These are phyloP conservation scores for Sapayoa aenigma DNA, from an alignment of 2,113 vertebrate species.

Conservation along the genomic window DNA sequence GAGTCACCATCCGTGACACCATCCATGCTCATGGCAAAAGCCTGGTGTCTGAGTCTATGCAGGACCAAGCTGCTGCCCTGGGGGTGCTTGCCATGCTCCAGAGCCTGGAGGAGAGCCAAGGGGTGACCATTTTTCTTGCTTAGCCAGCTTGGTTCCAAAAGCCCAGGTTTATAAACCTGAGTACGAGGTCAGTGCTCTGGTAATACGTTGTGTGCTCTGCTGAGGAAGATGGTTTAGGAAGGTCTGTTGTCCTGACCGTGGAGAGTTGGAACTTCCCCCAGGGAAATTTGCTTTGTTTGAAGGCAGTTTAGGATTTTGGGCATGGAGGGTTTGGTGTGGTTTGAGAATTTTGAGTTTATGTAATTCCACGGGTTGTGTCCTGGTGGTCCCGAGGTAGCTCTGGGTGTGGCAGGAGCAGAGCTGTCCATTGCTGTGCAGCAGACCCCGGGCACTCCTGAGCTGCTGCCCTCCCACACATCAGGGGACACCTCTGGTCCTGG, in stretches of 20 bases:
- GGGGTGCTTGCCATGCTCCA: background rate
- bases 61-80: background rate
- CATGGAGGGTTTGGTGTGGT: rapidly evolving
- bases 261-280: background rate
- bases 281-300: background rate
- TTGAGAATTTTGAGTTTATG: background rate
- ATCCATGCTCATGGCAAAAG: background rate
- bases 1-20: background rate
- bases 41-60: background rate
- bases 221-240: background rate
- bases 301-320: background rate
- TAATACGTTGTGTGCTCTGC: background rate
- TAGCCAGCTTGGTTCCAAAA: background rate
- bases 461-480: background rate
- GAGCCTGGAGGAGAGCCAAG: background rate
- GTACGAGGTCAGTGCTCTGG: background rate
- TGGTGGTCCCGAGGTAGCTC: rapidly evolving
- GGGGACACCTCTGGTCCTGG: background rate
- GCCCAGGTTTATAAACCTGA: background rate
- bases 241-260: background rate
- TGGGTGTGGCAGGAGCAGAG: background rate
- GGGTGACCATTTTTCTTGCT: background rate
- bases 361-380: background rate
- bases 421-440: background rate
- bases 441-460: background rate